phyloP scores from a whole-genome alignment of 2,113 vertebrate species.

The Bombycilla garrulus region DNA sequence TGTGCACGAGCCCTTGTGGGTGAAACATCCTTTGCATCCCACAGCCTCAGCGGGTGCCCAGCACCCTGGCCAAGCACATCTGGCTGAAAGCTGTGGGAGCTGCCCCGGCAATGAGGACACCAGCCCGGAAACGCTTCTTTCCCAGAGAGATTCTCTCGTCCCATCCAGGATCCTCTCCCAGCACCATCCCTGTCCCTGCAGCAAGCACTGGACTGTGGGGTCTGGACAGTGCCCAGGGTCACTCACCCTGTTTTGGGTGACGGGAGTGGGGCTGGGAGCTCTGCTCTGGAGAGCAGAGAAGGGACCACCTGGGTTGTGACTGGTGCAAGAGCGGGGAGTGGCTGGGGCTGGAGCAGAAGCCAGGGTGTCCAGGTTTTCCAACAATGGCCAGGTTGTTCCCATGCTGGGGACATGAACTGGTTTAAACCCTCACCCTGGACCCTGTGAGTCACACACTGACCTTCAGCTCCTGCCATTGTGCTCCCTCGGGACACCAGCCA shows the following conservation, averaged over 20 bases:
- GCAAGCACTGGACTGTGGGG: fast-evolving
- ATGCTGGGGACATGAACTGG: fast-evolving
- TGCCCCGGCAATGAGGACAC: constrained; percentile 46
- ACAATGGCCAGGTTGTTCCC: neutral
- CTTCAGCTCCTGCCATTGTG: fast-evolving
- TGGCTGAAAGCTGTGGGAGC: constrained; percentile 53
- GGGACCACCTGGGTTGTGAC: fast-evolving
- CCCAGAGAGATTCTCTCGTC: neutral
- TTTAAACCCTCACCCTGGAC: neutral
- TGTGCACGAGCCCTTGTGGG: fast-evolving
- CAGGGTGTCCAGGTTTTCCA: neutral
- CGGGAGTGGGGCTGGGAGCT: neutral
- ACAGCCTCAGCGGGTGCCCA: fast-evolving
- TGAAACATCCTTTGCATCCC: neutral
- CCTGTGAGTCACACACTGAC: neutral
- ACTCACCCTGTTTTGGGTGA: neutral
- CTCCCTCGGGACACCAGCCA: neutral
- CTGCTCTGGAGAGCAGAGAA: neutral
- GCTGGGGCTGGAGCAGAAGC: neutral
- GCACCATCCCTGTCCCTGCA: neutral
- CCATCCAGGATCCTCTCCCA: neutral
- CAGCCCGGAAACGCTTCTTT: neutral
- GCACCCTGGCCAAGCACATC: constrained; percentile 10
- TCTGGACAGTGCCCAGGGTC: neutral
- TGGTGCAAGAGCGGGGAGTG: fast-evolving